Base-by-base conservation (phyloP, 2,797 vertebrate genomes). In the Sphaeramia orbicularis region DNA sequence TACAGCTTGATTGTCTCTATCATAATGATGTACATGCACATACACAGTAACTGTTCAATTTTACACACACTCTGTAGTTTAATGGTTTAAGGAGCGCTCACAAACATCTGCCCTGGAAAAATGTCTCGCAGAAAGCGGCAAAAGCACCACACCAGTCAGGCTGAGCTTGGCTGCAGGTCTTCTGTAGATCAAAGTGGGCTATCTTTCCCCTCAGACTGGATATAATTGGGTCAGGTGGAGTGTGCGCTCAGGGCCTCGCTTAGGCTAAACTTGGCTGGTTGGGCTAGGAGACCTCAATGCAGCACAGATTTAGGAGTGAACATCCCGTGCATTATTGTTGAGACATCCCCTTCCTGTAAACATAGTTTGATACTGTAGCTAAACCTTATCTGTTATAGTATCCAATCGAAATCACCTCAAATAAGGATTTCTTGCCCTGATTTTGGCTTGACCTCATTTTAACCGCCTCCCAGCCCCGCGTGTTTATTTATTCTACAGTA, bases 221-320 rank as follows among this genome's bases (percentile, higher is more conserved):
- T 85, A 65, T 77, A 91, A 91, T 63, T 92, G 90, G 91, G 90
- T 92, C 91, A 90, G 86, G 59, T 84, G 74, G 68, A 82, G 72
- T 47, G 12, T 70, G 81, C 53, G 78, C 83, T 66, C 32, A 80
- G 69, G 85, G 74, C 84, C 73, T 74, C 1, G 38, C 75, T 61
- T 6, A 49, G 79, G 79, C 86, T 89, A 89, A 84, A 88, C 83
- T 84, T 80, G 86, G 87, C 64, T 72, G 56, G 21, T 54, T 71
- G 71, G 76, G 75, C 60, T 56, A 53, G 74, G 82, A 88, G 83
- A 75, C 78, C 78, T 86, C 68, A 71, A 74, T 81, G 86, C 74
- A 78, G 80, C 53, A 72, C 79, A 58, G 43, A 87, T 74, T 69
- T 62, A 76, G 65, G 53, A 74, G 43, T 41, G 67, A 81, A 75